Conservation (phyloP, 2,888 invertebrate genomes). For the Rotaria macrura region DNA sequence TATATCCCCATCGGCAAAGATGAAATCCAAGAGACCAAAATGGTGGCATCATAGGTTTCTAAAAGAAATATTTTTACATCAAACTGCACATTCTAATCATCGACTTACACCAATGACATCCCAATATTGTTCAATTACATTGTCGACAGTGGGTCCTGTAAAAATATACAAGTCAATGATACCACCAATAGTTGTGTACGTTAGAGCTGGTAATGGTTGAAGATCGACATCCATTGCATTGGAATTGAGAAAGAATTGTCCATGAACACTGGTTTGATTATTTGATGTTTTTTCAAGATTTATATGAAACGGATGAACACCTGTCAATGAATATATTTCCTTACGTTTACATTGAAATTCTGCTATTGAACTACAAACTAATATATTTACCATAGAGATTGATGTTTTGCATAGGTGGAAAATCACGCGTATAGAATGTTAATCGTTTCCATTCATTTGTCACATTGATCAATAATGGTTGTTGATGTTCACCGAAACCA, state of each 20-base stretch:
- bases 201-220: conserved; percentile 51
- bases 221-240: conserved; percentile 63
- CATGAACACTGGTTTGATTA: not conserved
- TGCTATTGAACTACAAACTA: no score
- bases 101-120: conserved; percentile 39
- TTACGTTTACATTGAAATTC: no score
- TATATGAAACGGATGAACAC: conserved; percentile 20
- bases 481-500: conserved; percentile 65
- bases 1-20: conserved; percentile 43
- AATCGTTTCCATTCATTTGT: not conserved
- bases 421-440: conserved; percentile 26
- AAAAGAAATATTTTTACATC: not conserved
- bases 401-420: conserved; percentile 10
- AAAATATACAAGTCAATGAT: conserved; percentile 39
- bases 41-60: conserved; percentile 41
- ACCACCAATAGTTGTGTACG: conserved; percentile 39
- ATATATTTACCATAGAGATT: not conserved
- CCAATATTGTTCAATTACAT: conserved; percentile 38
- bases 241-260: conserved; percentile 37
- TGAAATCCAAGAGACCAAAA: conserved; percentile 47
- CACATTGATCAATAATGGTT: conserved; percentile 49
- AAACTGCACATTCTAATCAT: not conserved
- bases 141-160: conserved; percentile 37
- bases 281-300: not conserved
- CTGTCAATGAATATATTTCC: no score